Conservation (phyloP, 2,113 vertebrate genomes). For the western clawed frog (Xenopus tropicalis) region UCB_Xtro_10.0 CM004446.2:54721001-54721500, state of each 20-base stretch:
- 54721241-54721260: conserved; percentile 11
- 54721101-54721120: neutral
- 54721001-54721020: too few species aligned
- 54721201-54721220: neutral
- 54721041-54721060: too few species aligned
- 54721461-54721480: too few species aligned
- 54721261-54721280: conserved; percentile 6
- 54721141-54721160: conserved; percentile 22
- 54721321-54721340: neutral
- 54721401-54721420: too few species aligned
- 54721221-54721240: neutral
- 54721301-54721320: neutral
- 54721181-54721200: neutral
- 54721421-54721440: too few species aligned
- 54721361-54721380: neutral
- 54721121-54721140: neutral
- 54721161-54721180: conserved; percentile 18
- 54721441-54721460: too few species aligned
- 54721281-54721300: neutral
- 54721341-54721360: neutral
- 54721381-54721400: neutral
- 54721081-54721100: neutral
- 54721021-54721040: too few species aligned
- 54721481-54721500: too few species aligned
- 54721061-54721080: too few species aligned